These are phyloP conservation scores for Gallinago nigripennis DNA, from an alignment of 2,797 vertebrate species.

Conservation along the genomic window DNA sequence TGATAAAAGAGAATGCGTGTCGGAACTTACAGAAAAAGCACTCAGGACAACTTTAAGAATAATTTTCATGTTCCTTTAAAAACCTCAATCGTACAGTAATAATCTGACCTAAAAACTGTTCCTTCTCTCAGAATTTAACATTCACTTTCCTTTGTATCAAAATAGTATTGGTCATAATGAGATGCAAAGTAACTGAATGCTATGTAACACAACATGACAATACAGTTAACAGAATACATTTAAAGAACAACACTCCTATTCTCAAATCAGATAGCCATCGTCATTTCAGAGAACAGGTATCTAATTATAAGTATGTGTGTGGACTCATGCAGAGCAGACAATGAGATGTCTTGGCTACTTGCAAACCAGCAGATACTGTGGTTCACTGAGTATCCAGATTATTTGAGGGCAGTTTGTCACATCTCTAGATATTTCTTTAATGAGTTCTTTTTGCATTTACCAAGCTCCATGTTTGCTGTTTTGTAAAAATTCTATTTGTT, in stretches of 20 bases:
- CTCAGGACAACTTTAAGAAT: neutral
- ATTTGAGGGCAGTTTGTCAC: conserved; percentile 55
- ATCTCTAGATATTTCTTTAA: conserved; percentile 45
- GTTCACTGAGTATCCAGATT: conserved; percentile 42
- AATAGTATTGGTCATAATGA: conserved; percentile 35
- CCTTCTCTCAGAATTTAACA: conserved; percentile 7
- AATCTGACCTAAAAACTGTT: conserved; percentile 26
- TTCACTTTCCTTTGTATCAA: conserved; percentile 23
- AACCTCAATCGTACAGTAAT: neutral
- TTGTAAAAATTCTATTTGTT: conserved; percentile 37
- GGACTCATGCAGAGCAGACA: conserved; percentile 41
- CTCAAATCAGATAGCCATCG: conserved; percentile 31
- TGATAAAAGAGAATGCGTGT: neutral
- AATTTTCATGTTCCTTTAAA: neutral
- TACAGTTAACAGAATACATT: conserved; percentile 62
- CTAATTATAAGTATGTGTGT: conserved; percentile 52
- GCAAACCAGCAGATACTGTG: conserved; percentile 53
- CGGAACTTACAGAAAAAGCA: neutral
- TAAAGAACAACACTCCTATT: conserved; percentile 37
- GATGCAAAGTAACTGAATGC: conserved; percentile 41
- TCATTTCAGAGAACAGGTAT: conserved; percentile 60
- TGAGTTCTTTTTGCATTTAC: conserved; percentile 49
- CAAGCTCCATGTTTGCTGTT: neutral
- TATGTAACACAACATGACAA: conserved; percentile 52
- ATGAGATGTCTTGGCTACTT: conserved; percentile 52